Evolutionary conservation across 2,797 vertebrate species (phyloP).

Genomic region (Falco columbarius): DNA sequence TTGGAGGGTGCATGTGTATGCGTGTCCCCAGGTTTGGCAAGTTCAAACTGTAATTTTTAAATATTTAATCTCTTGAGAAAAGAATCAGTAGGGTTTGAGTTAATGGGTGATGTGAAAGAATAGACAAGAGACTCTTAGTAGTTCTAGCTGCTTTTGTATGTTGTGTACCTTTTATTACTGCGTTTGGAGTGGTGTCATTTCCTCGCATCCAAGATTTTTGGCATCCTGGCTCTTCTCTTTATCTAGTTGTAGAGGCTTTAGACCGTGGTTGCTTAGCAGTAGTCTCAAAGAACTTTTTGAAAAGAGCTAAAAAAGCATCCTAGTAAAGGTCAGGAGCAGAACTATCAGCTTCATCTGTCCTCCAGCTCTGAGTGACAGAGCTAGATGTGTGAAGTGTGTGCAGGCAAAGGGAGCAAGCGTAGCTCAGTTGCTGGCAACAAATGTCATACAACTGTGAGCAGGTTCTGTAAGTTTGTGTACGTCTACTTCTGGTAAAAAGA

Average conservation of each 20-base stretch:
- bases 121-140: not conserved
- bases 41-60: not conserved
- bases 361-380: accelerated
- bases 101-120: not conserved
- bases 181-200: not conserved
- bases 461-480: not conserved
- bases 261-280: not conserved
- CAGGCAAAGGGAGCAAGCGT: not conserved
- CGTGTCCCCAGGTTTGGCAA: not conserved
- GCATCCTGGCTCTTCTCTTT: not conserved
- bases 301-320: not conserved
- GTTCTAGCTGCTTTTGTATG: not conserved
- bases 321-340: not conserved
- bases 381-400: not conserved
- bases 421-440: not conserved
- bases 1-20: not conserved
- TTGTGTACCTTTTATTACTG: not conserved
- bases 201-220: not conserved
- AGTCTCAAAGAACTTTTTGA: not conserved
- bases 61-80: not conserved
- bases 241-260: not conserved
- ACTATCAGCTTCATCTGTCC: not conserved
- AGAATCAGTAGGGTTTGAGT: not conserved
- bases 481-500: not conserved
- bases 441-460: not conserved